Conservation (phyloP, 2,888 invertebrate genomes). For the Yponomeuta cagnagella region DNA sequence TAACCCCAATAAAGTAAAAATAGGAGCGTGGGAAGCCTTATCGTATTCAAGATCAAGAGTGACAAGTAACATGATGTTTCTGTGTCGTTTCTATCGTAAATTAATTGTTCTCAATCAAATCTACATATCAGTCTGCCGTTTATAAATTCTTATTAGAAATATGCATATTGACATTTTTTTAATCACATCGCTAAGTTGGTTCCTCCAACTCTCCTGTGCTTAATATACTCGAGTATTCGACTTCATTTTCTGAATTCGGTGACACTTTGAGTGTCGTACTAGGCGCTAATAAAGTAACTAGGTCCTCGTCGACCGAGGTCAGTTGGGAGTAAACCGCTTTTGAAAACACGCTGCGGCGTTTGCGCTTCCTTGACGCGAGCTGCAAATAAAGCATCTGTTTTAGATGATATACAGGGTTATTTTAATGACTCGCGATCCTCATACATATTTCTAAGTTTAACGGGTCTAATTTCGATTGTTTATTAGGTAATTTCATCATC, state of each 20-base stretch:
- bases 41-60: not conserved
- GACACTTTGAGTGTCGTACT: slow-evolving; percentile 47
- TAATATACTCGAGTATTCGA: slow-evolving; percentile 23
- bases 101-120: slow-evolving; percentile 22
- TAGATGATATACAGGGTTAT: not conserved
- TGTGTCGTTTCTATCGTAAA: not conserved
- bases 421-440: not conserved
- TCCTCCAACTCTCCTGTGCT: slow-evolving; percentile 49
- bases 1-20: no score
- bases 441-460: no score
- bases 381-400: slow-evolving; percentile 28
- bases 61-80: not conserved
- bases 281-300: slow-evolving; percentile 46
- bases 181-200: slow-evolving; percentile 42
- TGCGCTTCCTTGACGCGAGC: slow-evolving; percentile 50
- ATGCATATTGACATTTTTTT: slow-evolving; percentile 43
- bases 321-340: slow-evolving; percentile 62
- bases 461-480: no score
- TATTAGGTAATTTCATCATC: no score
- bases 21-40: no score
- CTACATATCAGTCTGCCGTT: slow-evolving; percentile 72
- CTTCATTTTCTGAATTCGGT: slow-evolving; percentile 16
- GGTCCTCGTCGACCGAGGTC: slow-evolving; percentile 61
- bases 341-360: slow-evolving; percentile 45
- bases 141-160: slow-evolving; percentile 39